Evolutionary conservation across 2,113 vertebrate species (phyloP), one percentile per base, ranked within the genome.

Genomic region (Fregata magnificens): DNA sequence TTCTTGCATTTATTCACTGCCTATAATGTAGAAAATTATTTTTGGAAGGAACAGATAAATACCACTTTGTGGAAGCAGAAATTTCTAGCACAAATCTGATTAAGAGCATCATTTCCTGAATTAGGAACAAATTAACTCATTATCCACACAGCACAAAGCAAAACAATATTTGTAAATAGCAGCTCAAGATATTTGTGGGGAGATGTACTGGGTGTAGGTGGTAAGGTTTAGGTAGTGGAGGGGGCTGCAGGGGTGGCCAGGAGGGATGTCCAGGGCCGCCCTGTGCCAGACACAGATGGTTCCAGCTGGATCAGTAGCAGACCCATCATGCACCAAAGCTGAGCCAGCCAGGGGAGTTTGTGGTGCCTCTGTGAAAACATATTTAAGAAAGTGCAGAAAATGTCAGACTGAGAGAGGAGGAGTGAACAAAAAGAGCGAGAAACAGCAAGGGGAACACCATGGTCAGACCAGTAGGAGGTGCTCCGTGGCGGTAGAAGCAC

Each of bases 111-210:
- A 10, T 65, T 80, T 86, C 67, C 63, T 76, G 47, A 65, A 63
- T 79, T 82, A 50, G 76, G 58, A 47, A 21, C 29, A 31, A 77
- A 85, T 25, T 3, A 63, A 74, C 62, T 82, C 61, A 19, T 73
- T 81, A 31, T 32, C 36, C 65, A 59, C 82, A 65, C 44, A 47
- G 63, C 69, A 40, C 34, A 38, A 69, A 82, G 40, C 28, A 1
- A 77, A 52, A 12, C 29, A 71, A 5, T 13, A 14, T 78, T 56
- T 87, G 50, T 59, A 42, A 65, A 11, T 2, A 63, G 53, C 34
- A 56, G 45, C 63, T 47, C 0, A 2, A 10, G 55, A 0, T 14
- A 26, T 9, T 3, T 10, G 26, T 6, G 47, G 52, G 55, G 36
- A 61, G 22, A 16, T 2, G 67, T 16, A 15, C 34, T 38, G 47